phyloP scores from a whole-genome alignment of 35 echinoderm and acorn worm genomes.

The Nesometra sesokonis region DNA sequence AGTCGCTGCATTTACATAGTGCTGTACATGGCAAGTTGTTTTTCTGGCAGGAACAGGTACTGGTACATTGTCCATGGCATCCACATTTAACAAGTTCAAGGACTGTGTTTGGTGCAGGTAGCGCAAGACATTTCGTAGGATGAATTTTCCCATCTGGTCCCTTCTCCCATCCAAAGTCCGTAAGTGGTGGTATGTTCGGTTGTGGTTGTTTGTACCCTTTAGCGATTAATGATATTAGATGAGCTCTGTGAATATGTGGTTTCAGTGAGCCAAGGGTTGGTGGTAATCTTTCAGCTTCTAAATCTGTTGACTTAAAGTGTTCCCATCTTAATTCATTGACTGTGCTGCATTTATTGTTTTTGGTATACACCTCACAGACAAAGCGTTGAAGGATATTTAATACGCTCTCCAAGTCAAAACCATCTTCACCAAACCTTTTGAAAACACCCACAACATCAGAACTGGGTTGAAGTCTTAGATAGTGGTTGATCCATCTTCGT shows the following conservation, averaged over 20 bases:
- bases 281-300: conserved; percentile 32
- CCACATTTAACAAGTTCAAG: conserved; percentile 17
- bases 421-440: not conserved
- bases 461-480: too few species aligned
- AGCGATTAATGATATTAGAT: conserved; percentile 9
- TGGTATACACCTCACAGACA: conserved; percentile 15
- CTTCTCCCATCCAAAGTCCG: conserved; percentile 7
- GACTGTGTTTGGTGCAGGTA: conserved; percentile 13
- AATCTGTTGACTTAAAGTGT: conserved; percentile 1
- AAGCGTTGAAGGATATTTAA: not conserved
- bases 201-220: conserved; percentile 9
- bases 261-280: conserved; percentile 15
- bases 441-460: not conserved
- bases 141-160: not conserved
- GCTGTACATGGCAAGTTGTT: not conserved
- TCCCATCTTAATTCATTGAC: conserved; percentile 27
- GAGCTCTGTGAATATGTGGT: conserved; percentile 18
- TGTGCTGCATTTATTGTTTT: conserved; percentile 20
- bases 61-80: not conserved
- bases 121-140: conserved; percentile 5
- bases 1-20: not conserved
- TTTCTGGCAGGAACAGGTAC: conserved; percentile 8
- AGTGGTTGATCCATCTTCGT: too few species aligned
- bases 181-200: conserved; percentile 5
- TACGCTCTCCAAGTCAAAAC: conserved; percentile 6